These are phyloP conservation scores for Cynodonichthys magdalenae DNA, from an alignment of 2,797 vertebrate species.

Conservation along the genomic window DNA sequence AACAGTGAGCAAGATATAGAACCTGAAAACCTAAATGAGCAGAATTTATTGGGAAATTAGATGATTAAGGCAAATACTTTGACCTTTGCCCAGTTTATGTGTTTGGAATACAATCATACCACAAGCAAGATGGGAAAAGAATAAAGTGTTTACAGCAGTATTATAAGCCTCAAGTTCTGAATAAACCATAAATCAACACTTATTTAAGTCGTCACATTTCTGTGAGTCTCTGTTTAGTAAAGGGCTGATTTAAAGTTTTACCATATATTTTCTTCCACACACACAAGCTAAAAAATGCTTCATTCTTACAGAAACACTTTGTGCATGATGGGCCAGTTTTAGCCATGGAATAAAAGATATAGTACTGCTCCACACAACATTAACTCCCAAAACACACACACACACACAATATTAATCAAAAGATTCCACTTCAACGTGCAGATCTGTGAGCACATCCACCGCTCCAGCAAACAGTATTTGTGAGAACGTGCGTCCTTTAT, in stretches of 20 bases:
- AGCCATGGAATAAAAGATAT: conserved; percentile 47
- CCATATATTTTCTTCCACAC: conserved; percentile 12
- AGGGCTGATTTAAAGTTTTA: conserved; percentile 28
- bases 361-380: conserved; percentile 48
- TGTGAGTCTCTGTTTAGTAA: conserved; percentile 18
- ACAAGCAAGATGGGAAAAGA: conserved; percentile 22
- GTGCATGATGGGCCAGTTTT: conserved; percentile 55
- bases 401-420: background rate
- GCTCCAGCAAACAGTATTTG: background rate
- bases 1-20: background rate
- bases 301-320: conserved; percentile 57
- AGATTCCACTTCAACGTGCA: conserved; percentile 19
- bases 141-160: conserved; percentile 28
- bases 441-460: background rate
- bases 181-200: conserved; percentile 63
- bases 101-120: conserved; percentile 21
- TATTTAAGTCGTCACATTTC: conserved; percentile 39
- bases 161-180: conserved; percentile 43
- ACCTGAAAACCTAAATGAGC: background rate
- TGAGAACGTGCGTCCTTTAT: background rate
- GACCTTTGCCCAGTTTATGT: conserved; percentile 37
- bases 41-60: conserved; percentile 7
- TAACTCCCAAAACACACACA: conserved; percentile 48
- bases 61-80: conserved; percentile 19
- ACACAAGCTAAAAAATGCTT: conserved; percentile 6